Conservation (phyloP, 2,888 invertebrate species). For the Microctonus hyperodae region DNA sequence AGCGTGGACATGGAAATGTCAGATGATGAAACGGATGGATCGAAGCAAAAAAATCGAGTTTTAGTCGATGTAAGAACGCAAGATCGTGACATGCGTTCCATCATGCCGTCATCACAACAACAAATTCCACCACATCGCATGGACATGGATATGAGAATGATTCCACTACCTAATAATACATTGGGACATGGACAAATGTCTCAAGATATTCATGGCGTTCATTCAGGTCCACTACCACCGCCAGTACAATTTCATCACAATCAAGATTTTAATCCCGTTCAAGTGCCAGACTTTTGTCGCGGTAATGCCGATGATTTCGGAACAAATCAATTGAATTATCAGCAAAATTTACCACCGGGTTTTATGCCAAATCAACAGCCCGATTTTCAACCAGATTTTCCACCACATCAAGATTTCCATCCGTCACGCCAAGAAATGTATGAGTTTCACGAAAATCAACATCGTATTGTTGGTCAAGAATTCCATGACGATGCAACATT, state of each 20-base stretch:
- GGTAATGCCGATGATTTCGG: conserved; percentile 41
- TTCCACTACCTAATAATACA: conserved; percentile 50
- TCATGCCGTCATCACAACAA: conserved; percentile 35
- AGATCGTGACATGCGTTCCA: conserved; percentile 56
- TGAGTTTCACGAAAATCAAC: conserved; percentile 46
- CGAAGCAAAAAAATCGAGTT: conserved; percentile 54
- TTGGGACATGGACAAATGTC: conserved; percentile 43
- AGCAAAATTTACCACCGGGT: conserved; percentile 37
- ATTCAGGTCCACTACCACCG: conserved; percentile 49
- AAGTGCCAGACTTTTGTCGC: conserved; percentile 46
- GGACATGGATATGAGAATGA: conserved; percentile 61
- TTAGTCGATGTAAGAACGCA: conserved; percentile 57
- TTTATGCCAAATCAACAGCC: conserved; percentile 38
- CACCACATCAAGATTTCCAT: conserved; percentile 48
- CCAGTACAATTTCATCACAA: conserved; percentile 49
- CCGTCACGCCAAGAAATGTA: conserved; percentile 41
- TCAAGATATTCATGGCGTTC: conserved; percentile 44
- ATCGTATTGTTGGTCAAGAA: conserved; percentile 44
- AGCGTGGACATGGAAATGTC: conserved; percentile 89
- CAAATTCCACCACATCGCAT: conserved; percentile 62
- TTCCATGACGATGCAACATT: conserved; percentile 45
- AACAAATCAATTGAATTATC: conserved; percentile 39
- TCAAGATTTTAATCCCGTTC: conserved; percentile 43
- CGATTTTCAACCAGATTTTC: conserved; percentile 41
- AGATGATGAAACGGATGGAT: conserved; percentile 72